Base-by-base conservation (phyloP, 2,113 vertebrate species). In the Peucedramus taeniatus region DNA sequence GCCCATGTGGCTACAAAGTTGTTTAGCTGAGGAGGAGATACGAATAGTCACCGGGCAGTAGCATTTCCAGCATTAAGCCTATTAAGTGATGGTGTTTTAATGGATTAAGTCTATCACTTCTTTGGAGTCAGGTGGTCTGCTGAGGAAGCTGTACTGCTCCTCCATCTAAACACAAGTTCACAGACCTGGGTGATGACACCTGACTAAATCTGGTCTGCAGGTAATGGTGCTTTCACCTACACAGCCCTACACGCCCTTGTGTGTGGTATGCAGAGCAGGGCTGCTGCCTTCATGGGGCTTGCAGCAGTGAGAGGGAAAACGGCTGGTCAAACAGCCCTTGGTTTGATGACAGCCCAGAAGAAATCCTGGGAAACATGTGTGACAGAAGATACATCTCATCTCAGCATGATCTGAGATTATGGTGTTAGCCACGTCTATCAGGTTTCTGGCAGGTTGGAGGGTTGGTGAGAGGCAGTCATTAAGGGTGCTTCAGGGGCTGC, bases 381-480 rank as follows among this genome's bases (percentile, higher is more conserved):
- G 80, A 87, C 50, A 82, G 91, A 81, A 88, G 78, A 91, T 94
- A 18, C 12, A 45, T 87, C 86, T 93, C 82, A 16, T 87, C 65
- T 70, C 77, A 70, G 77, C 39, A 6, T 53, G 60, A 40, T 35
- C 82, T 88, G 92, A 92, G 82, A 84, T 95, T 59, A 77, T 45
- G 49, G 89, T 59, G 53, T 95, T 87, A 89, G 92, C 89, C 61
- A n/a, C 4, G 57, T 96, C 92, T 77, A 45, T 96, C 83, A 42
- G 44, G 72, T 94, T 95, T 89, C 59, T 82, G 94, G 3, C 21
- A 22, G 47, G 51, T 68, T 81, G 87, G 88, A 91, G 80, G 17
- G 53, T 4, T 81, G 76, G 71, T 77, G 59, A 74, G 81, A 81
- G 45, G 72, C 71, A 44, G 35, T 80, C 83, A 49, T 87, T 65